Evolutionary conservation across 2,888 invertebrate genomes (phyloP).

Genomic region (Apoda limacodes): DNA sequence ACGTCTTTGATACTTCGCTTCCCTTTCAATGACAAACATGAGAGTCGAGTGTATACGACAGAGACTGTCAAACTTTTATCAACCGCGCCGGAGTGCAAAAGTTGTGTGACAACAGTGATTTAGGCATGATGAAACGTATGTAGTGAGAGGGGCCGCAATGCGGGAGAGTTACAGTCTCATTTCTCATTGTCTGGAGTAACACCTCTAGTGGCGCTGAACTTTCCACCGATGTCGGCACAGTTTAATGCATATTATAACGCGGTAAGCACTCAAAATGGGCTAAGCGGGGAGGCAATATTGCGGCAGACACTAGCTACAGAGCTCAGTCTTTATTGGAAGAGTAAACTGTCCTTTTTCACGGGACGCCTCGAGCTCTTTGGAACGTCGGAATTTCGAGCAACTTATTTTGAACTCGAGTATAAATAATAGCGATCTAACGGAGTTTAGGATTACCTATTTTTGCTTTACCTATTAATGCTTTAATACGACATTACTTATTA

Average conservation of each 20-base stretch:
- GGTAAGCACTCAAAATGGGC: conserved; percentile 57
- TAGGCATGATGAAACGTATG: conserved; percentile 62
- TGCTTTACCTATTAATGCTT: too few species aligned
- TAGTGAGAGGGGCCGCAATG: conserved; percentile 57
- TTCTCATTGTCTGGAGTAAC: conserved; percentile 58
- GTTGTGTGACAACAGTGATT: conserved; percentile 61
- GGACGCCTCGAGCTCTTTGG: conserved; percentile 54
- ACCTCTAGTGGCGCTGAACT: conserved; percentile 43
- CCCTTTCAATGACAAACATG: conserved; percentile 58
- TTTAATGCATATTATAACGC: conserved; percentile 67
- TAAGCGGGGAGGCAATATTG: conserved; percentile 53
- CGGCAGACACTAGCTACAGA: conserved; percentile 38
- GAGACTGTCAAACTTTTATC: conserved; percentile 61
- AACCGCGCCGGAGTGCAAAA: conserved; percentile 37
- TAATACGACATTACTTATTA: too few species aligned
- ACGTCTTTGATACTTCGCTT: conserved; percentile 63
- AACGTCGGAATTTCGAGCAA: conserved; percentile 48
- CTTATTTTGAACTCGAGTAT: conserved; percentile 52
- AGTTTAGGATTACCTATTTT: conserved; percentile 43
- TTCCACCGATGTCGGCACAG: conserved; percentile 44
- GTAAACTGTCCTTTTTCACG: conserved; percentile 65
- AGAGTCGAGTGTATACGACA: conserved; percentile 39
- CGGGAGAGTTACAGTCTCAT: conserved; percentile 60
- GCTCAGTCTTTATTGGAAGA: conserved; percentile 60
- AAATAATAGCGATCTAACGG: conserved; percentile 53